phyloP scores from a whole-genome alignment of 2,797 vertebrate genomes.

The Crypturellus tataupa region DNA sequence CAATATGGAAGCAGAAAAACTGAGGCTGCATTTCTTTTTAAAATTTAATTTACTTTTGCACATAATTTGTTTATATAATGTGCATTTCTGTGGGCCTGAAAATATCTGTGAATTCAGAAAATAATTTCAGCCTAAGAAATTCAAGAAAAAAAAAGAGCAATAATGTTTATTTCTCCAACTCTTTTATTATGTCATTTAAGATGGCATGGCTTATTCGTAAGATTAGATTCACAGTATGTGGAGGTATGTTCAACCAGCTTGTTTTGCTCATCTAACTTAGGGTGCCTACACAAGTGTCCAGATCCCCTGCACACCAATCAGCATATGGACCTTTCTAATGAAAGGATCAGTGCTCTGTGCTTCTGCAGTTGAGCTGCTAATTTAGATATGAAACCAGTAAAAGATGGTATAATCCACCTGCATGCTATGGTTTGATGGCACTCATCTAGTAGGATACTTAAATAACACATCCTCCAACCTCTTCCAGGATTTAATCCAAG shows the following conservation, averaged over 20 bases:
- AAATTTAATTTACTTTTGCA: background rate
- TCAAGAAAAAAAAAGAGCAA: constrained; percentile 16
- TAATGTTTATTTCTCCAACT: constrained; percentile 26
- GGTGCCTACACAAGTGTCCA: background rate
- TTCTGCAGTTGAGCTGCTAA: background rate
- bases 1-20: background rate
- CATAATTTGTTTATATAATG: background rate
- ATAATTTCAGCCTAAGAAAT: background rate
- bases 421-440: background rate
- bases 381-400: constrained; percentile 1
- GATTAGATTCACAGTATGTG: background rate
- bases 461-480: background rate
- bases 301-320: background rate
- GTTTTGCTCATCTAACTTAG: background rate
- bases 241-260: background rate
- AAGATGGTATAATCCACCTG: background rate
- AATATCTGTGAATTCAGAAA: background rate
- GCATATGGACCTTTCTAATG: background rate
- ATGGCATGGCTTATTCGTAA: background rate
- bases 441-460: background rate
- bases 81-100: background rate
- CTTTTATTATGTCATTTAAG: background rate
- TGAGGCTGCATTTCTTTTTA: background rate
- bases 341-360: background rate
- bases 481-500: background rate